Evolutionary conservation across 2,113 vertebrate genomes (phyloP), one percentile per base, ranked within the genome.

Genomic region (Thomomys bottae): DNA sequence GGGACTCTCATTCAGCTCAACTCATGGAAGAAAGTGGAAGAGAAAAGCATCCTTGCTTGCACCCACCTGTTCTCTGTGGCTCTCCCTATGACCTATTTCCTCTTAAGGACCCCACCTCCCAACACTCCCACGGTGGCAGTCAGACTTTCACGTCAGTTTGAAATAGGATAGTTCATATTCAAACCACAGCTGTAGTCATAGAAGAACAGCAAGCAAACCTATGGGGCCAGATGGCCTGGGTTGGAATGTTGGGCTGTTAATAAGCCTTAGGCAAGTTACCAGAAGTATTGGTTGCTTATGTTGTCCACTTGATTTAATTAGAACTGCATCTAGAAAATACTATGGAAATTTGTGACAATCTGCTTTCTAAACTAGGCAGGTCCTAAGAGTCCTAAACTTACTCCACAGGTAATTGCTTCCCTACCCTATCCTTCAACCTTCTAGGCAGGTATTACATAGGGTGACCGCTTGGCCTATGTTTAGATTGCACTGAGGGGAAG

Each of bases 391-490:
- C 70, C 59, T 82, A 21, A 17, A 12, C 26, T 28, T 20, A 2
- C 4, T 24, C 67, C 20, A 1, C 10, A 2, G 1, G 57, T n/a
- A 24, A 30, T 59, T 15, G 42, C n/a, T 36, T 80, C 26, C 8
- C n/a, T 63, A 20, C 24, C 49, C 24, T 4, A 14, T 61, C 40
- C 70, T 82, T 32, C 26, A 20, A 30, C 42, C 64, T 42, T 10
- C 0, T 2, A 17, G 15, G 30, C 6, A 3, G 8, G 8, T 6
- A 0, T 0, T 2, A 6, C 15, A 78, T 49, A 40, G 81, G 11
- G 61, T n/a, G 30, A 32, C 0, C 2, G 40, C 40, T 57, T 70
- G 73, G 64, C 64, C 21, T 61, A 7, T 80, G 45, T 49, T n/a
- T 24, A 32, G 71, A 34, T 61, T 82, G 28, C 64, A 54, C 18